phyloP scores from a whole-genome alignment of 2,113 vertebrate species.

The Apteryx owenii region DNA sequence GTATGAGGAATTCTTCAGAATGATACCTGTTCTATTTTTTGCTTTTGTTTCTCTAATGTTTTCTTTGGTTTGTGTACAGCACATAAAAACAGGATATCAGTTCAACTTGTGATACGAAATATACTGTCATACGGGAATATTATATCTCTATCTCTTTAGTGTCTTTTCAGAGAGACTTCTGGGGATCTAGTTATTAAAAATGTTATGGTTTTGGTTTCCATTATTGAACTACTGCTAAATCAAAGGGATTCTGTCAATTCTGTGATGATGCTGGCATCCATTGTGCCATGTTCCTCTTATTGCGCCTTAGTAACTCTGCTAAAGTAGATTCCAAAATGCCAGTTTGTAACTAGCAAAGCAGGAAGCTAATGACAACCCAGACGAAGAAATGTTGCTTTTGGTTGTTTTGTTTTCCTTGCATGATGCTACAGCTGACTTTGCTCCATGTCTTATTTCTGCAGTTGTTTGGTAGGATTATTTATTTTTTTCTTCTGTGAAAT shows the following conservation, averaged over 20 bases:
- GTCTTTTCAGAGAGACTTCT: slow-evolving; percentile 1
- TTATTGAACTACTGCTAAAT: slow-evolving; percentile 33
- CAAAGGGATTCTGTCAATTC: background rate
- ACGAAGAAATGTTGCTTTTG: background rate
- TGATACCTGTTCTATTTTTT: background rate
- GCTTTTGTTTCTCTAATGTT: background rate
- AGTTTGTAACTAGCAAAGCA: background rate
- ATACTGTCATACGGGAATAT: background rate
- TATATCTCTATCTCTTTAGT: slow-evolving; percentile 21
- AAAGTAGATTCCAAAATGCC: background rate
- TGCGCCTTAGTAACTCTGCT: background rate
- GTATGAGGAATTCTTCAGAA: background rate
- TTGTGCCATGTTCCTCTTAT: background rate
- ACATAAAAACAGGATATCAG: background rate
- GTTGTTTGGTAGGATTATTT: background rate
- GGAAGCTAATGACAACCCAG: background rate
- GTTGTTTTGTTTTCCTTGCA: background rate
- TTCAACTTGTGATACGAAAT: background rate
- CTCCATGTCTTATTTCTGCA: background rate
- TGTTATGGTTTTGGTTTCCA: background rate
- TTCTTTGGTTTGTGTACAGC: background rate
- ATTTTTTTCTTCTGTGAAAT: background rate
- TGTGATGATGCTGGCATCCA: background rate
- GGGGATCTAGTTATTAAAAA: slow-evolving; percentile 29
- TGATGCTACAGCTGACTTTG: background rate